Base-by-base conservation (phyloP, 2,888 invertebrate genomes). In the Anthophora plumipes region DNA sequence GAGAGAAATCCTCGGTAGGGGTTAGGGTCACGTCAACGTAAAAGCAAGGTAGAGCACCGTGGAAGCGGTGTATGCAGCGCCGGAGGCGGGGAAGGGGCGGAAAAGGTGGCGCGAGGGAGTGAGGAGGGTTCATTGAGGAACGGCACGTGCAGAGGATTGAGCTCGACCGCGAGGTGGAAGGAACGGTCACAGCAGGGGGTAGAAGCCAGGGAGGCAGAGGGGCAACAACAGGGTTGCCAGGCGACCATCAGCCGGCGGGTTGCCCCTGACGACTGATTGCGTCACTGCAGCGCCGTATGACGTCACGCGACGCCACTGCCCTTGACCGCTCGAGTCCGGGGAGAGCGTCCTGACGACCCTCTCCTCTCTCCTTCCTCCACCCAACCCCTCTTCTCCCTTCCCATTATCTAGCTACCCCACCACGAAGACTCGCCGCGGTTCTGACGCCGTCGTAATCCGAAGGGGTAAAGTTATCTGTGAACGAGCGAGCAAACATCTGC, bases 261-360 rank as follows among this genome's bases (percentile, higher is more conserved):
- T 91, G 90, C 91, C 91, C 90, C 86, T 91, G 90, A 88, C 90
- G 90, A 92, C 92, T 88, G 80, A 87, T 92, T 92, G 92, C 92
- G 92, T 92, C 92, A 92, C 90, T 91, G 91, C 91, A 89, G 91
- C 90, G 89, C 81, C 89, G 87, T 84, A 88, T 92, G 91, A 92
- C 92, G 92, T 92, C 91, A 91, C 89, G 82, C 86, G 88, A 89
- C 91, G 91, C 91, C 89, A 90, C 89, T 91, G 92, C 86, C 92
- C 92, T 92, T 92, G 92, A 92, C 92, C 92, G 91, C 81, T 87
- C 84, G 85, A 85, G 85, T 84, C 81, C 77, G 83, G 81, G 80
- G 85, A 86, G 83, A 86, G 86, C 86, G 86, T 83, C 84, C 86
- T 71, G 78, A 46, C 85, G 82, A 86, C 84, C 82, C 80, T 76